Percentiles rank a stretch among this genome's conserved stretches.
These are phyloP conservation scores for Augiades crinisus DNA, from an alignment of 2,888 invertebrate species.

Conservation along the genomic window DNA sequence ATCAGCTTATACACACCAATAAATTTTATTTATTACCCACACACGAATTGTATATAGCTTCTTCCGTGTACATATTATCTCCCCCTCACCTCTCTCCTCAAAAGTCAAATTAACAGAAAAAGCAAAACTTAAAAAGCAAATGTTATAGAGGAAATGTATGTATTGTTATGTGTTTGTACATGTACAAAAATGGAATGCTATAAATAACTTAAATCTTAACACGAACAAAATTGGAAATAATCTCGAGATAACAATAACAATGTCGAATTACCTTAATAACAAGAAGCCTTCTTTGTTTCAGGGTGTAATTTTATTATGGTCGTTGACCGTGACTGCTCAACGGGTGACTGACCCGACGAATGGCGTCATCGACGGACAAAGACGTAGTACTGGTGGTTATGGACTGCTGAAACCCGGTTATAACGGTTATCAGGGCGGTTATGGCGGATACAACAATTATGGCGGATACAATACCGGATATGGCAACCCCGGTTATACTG, in stretches of 20 bases:
- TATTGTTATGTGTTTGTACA: too few relatives aligned
- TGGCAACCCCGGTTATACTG: slow-evolving; percentile 39
- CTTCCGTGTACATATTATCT: too few relatives aligned
- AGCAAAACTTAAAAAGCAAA: too few relatives aligned
- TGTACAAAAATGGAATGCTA: too few relatives aligned
- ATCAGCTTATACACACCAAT: too few relatives aligned
- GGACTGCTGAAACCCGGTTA: slow-evolving; percentile 56
- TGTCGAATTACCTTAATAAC: neutral
- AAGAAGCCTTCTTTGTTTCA: slow-evolving; percentile 39
- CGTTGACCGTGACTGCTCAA: slow-evolving; percentile 52
- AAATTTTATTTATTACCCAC: too few relatives aligned
- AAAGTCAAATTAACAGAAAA: too few relatives aligned
- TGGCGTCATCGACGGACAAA: slow-evolving; percentile 45
- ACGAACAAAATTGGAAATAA: neutral
- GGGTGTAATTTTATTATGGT: slow-evolving; percentile 55
- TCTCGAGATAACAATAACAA: neutral
- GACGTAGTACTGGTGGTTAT: slow-evolving; percentile 57
- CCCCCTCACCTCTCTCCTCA: too few relatives aligned
- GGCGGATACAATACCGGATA: slow-evolving; percentile 40
- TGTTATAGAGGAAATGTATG: too few relatives aligned
- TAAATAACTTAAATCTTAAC: too few relatives aligned
- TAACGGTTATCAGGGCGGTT: slow-evolving; percentile 40
- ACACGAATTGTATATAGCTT: too few relatives aligned
- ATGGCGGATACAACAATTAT: slow-evolving; percentile 36
- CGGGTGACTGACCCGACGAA: slow-evolving; percentile 48